Percentiles rank a stretch among this genome's conserved stretches.
Evolutionary conservation across 1,140 invertebrate species (phyloP).

Genomic region (Drosophila kanapiae): DNA sequence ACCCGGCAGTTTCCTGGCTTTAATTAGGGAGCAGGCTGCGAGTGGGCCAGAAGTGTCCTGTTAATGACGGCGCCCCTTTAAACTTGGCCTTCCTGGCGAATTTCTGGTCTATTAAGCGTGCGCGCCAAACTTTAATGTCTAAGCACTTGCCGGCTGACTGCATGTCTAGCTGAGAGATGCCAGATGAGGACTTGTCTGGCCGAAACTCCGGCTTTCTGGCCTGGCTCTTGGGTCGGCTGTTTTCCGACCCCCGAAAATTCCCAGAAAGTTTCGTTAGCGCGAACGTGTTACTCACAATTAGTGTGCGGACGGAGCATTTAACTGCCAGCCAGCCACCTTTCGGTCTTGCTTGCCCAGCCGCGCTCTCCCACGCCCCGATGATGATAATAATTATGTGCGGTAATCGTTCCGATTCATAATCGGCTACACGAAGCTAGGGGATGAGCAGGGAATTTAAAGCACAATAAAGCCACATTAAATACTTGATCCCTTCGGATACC

Average conservation of each 20-base stretch:
- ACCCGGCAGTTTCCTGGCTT: slow-evolving; percentile 30
- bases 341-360: background rate
- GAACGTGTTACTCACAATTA: slow-evolving; percentile 82
- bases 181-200: slow-evolving; percentile 55
- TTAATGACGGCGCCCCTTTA: slow-evolving; percentile 74
- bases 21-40: slow-evolving; percentile 52
- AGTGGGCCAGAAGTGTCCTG: slow-evolving; percentile 33
- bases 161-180: slow-evolving; percentile 39
- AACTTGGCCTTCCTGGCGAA: slow-evolving; percentile 53
- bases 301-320: slow-evolving; percentile 68
- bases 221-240: slow-evolving; percentile 24
- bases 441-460: slow-evolving; percentile 23
- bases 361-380: slow-evolving; percentile 13
- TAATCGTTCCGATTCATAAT: slow-evolving; percentile 69
- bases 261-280: slow-evolving; percentile 75
- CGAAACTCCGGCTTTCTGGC: slow-evolving; percentile 23
- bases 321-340: slow-evolving; percentile 52
- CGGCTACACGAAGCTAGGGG: slow-evolving; percentile 15
- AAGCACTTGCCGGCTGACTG: slow-evolving; percentile 65
- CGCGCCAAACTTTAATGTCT: slow-evolving; percentile 75
- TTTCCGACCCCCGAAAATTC: slow-evolving; percentile 61
- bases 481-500: slow-evolving; percentile 4
- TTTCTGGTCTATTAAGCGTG: slow-evolving; percentile 73
- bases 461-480: slow-evolving; percentile 13
- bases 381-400: slow-evolving; percentile 76